Evolutionary conservation across 2,797 vertebrate species (phyloP), one percentile per base, ranked within the genome.

Genomic region (Myotis daubentonii): DNA sequence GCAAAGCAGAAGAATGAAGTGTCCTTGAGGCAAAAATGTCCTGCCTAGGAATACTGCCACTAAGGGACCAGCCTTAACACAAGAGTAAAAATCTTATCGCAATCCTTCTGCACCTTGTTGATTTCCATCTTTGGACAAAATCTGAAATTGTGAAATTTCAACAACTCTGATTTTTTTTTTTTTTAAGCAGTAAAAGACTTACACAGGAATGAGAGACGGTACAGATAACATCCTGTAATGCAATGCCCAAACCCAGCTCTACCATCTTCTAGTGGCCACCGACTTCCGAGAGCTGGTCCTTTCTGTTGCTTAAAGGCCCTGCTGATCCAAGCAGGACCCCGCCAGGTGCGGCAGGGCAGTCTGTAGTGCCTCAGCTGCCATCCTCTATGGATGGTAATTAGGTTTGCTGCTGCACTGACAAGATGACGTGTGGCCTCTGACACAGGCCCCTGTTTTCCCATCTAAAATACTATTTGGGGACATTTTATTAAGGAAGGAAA

Each of bases 401-500:
- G 57, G 57, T 53, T 47, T 86, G 80, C 55, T 71, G 51, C 33
- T 23, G 55, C 70, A 66, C 9, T 49, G 80, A 87, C 51, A 70
- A 57, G 74, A 87, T 44, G 57, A 82, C 1, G 10, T 41, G 41
- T 66, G 82, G 79, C 44, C 55, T 72, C 76, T 66, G 68, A 94
- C 62, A 74, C 5, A 38, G 3, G 49, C n/a, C 65, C 84, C n/a
- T 84, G 28, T 78, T 94, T 95, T 94, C 79, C 88, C 79, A 92
- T 70, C n/a, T 85, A 91, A 88, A 92, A 72, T 23, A 78, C 71
- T 95, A 68, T 91, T 95, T 92, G 19, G 83, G 89, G 92, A 92
- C 75, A 84, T 91, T 84, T 89, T 87, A 87, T 81, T 72, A 80
- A 94, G 60, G 38, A 92, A 95, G 72, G 85, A 86, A 95, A 95